phyloP scores from a whole-genome alignment of 2,888 invertebrate species.

The Tachina lurida region DNA sequence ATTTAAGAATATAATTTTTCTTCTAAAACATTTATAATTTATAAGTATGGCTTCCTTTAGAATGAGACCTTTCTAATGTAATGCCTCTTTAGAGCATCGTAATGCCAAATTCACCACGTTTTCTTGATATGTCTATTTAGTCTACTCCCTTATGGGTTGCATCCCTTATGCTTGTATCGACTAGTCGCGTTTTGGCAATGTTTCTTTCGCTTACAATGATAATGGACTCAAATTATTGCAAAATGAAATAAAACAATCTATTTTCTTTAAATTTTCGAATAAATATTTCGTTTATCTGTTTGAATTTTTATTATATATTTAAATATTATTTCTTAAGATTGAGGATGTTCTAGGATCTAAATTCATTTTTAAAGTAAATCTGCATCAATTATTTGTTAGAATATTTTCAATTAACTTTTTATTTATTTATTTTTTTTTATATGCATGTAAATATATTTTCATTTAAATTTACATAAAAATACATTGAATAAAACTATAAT shows the following conservation, averaged over 20 bases:
- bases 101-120: too few relatives aligned
- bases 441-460: constrained; percentile 10
- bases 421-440: constrained; percentile 11
- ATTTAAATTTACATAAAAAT: constrained; percentile 59
- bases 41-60: too few relatives aligned
- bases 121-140: too few relatives aligned
- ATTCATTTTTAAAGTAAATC: constrained; percentile 51
- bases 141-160: too few relatives aligned
- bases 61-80: too few relatives aligned
- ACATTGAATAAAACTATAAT: constrained; percentile 58
- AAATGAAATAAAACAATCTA: constrained; percentile 7
- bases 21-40: too few relatives aligned
- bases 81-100: too few relatives aligned
- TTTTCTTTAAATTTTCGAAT: background rate
- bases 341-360: constrained; percentile 9
- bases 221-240: too few relatives aligned
- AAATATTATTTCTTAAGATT: background rate
- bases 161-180: too few relatives aligned
- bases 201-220: too few relatives aligned
- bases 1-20: too few relatives aligned
- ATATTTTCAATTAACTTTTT: background rate
- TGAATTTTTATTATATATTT: constrained; percentile 17
- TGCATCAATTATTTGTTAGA: constrained; percentile 29
- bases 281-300: constrained; percentile 5
- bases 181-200: too few relatives aligned